A percentile compares a stretch with the other conserved stretches of the same genome.
Conservation (phyloP, 2,113 vertebrate genomes). For the Bombycilla garrulus region DNA sequence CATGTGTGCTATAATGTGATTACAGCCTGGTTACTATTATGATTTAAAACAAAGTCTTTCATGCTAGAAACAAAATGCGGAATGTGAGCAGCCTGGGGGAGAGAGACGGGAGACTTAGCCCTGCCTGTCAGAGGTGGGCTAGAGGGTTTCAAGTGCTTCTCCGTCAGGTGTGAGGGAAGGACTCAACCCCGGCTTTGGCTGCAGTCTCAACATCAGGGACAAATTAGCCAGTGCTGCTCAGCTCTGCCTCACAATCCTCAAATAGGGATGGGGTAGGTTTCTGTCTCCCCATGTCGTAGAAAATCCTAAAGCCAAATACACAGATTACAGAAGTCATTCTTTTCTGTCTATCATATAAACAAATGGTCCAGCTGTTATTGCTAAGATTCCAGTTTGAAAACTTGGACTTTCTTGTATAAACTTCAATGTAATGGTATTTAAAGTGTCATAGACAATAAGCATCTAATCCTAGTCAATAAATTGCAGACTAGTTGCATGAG, state of each 20-base stretch:
- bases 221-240: slow-evolving; percentile 69
- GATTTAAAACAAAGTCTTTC: slow-evolving; percentile 98
- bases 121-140: slow-evolving; percentile 74
- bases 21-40: slow-evolving; percentile 98
- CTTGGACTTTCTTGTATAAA: slow-evolving; percentile 86
- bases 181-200: slow-evolving; percentile 47
- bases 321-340: slow-evolving; percentile 85
- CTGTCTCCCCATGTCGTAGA: slow-evolving; percentile 48
- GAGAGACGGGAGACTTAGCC: slow-evolving; percentile 67
- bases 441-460: slow-evolving; percentile 87
- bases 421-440: slow-evolving; percentile 87
- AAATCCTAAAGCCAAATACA: slow-evolving; percentile 78
- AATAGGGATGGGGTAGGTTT: slow-evolving; percentile 57
- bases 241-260: slow-evolving; percentile 67
- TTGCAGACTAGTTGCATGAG: slow-evolving; percentile 78
- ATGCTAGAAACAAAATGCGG: slow-evolving; percentile 86
- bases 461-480: slow-evolving; percentile 85
- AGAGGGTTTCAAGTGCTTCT: slow-evolving; percentile 63
- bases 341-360: slow-evolving; percentile 85
- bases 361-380: slow-evolving; percentile 84
- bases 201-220: slow-evolving; percentile 73
- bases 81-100: slow-evolving; percentile 78
- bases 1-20: slow-evolving; percentile 97
- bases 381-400: slow-evolving; percentile 84
- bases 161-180: slow-evolving; percentile 74